Base-by-base conservation (phyloP, 2,888 invertebrate genomes). In the Endotricha flammealis region DNA sequence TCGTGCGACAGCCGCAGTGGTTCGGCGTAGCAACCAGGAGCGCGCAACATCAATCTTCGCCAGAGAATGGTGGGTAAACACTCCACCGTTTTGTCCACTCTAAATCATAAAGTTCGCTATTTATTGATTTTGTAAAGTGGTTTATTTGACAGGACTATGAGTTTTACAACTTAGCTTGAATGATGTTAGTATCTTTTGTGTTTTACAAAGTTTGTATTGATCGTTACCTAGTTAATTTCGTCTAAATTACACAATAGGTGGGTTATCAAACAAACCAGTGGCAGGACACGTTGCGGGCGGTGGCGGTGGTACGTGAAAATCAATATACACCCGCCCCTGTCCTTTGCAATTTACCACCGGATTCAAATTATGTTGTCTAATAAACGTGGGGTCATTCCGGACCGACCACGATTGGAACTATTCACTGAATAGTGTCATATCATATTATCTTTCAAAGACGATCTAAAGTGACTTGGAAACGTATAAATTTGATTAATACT, bases 1-100 rank as follows among this genome's bases (percentile, higher is more conserved):
- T 83, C 58, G 78, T 69, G 72, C 73, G 78, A 83, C 83, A 83
- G 81, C 80, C 81, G 80, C 63, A 58, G 61, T 62, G 65, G 70
- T 66, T 68, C 63, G 60, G 53, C 60, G 64, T 62, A 64, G 65
- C 63, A 54, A 60, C 57, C 29, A 50, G 66, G 68, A 68, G 67
- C 64, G 64, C 64, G 64, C 63, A 65, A 69, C 82, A 83, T 85
- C 79, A 85, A 83, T 85, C 83, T 83, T 72, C 53, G 48, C 48
- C 47, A 41, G 59, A 60, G 64, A 63, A 57, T 58, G 54, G 57
- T 56, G 59, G 63, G 59, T 66, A 58, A 70, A 66, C 62, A 60
- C 49, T 50, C 44, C 41, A 33, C 42, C 49, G 54, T 48, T 52
- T 52, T 47, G 50, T 60, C 50, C 57, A 59, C 64, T 65, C 63